phyloP scores from a whole-genome alignment of 2,888 invertebrate species.

The Yponomeuta cagnagella region DNA sequence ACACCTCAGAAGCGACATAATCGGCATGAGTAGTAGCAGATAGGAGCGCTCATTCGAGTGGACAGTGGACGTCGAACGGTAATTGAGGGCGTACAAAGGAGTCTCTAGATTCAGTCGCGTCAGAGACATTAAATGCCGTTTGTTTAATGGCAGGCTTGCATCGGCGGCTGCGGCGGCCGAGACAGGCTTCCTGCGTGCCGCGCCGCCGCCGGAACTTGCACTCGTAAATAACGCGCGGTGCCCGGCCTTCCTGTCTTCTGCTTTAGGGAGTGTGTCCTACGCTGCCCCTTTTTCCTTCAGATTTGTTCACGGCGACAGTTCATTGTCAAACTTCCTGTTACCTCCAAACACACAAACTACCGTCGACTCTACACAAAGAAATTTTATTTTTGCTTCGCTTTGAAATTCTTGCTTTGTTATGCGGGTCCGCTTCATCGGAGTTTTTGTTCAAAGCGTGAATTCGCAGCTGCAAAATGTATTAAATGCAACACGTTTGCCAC shows the following conservation, averaged over 20 bases:
- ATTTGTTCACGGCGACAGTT: slow-evolving; percentile 40
- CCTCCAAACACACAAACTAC: slow-evolving; percentile 10
- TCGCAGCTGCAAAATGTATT: neutral
- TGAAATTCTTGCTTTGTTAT: slow-evolving; percentile 27
- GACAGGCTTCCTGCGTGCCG: slow-evolving; percentile 51
- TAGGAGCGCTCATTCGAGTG: neutral
- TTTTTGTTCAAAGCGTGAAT: slow-evolving; percentile 19
- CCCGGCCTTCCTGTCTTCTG: slow-evolving; percentile 58
- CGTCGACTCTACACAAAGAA: slow-evolving; percentile 11
- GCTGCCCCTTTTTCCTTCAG: slow-evolving; percentile 28
- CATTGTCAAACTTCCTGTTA: slow-evolving; percentile 32
- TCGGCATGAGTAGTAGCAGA: neutral
- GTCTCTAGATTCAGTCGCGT: slow-evolving; percentile 7
- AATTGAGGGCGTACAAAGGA: slow-evolving; percentile 6
- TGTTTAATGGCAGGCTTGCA: slow-evolving; percentile 21
- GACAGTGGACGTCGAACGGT: neutral
- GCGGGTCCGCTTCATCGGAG: slow-evolving; percentile 23
- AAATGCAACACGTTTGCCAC: neutral
- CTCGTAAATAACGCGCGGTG: slow-evolving; percentile 65
- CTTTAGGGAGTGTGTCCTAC: slow-evolving; percentile 33
- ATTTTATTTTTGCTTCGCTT: slow-evolving; percentile 19
- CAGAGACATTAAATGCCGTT: slow-evolving; percentile 7
- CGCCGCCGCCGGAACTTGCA: slow-evolving; percentile 54
- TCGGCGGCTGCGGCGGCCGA: slow-evolving; percentile 37
- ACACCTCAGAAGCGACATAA: neutral